These are phyloP conservation scores for Tryphoninae sp. DNA, from an alignment of 2,888 invertebrate species.

Conservation along the genomic window DNA sequence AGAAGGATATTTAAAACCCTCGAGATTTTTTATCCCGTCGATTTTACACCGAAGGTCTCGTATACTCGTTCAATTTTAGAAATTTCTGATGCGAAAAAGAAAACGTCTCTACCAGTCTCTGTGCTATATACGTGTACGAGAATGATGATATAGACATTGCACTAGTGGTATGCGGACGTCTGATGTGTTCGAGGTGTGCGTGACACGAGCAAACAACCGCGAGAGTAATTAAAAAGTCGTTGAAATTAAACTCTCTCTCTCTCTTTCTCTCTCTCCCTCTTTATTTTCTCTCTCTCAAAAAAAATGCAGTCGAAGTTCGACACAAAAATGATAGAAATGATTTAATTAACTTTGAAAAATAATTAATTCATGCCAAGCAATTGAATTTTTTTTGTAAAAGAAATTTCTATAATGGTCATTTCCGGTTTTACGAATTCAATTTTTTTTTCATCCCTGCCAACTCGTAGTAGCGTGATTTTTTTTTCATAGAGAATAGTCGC, in stretches of 20 bases:
- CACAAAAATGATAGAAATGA: background rate
- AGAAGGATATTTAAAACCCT: no score
- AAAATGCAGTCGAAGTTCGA: background rate
- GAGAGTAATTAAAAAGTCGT: constrained; percentile 55
- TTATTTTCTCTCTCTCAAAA: background rate
- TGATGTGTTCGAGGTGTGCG: constrained; percentile 20
- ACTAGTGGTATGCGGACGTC: background rate
- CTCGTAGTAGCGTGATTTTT: no score
- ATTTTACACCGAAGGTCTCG: no score
- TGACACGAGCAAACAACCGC: constrained; percentile 43
- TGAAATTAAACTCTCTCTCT: constrained; percentile 43
- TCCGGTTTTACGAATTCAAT: no score
- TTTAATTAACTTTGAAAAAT: background rate
- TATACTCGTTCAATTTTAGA: constrained; percentile 9
- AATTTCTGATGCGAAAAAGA: constrained; percentile 34
- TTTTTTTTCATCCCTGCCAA: no score
- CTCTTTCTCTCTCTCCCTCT: background rate
- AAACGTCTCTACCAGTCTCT: constrained; percentile 28
- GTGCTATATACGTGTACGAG: background rate
- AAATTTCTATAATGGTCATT: background rate
- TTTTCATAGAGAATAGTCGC: no score
- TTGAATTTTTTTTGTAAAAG: background rate
- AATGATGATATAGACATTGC: background rate
- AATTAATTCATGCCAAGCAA: background rate
- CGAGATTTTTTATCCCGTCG: no score